Conservation (phyloP, 1,140 invertebrate species). For the Streblospio benedicti region DNA sequence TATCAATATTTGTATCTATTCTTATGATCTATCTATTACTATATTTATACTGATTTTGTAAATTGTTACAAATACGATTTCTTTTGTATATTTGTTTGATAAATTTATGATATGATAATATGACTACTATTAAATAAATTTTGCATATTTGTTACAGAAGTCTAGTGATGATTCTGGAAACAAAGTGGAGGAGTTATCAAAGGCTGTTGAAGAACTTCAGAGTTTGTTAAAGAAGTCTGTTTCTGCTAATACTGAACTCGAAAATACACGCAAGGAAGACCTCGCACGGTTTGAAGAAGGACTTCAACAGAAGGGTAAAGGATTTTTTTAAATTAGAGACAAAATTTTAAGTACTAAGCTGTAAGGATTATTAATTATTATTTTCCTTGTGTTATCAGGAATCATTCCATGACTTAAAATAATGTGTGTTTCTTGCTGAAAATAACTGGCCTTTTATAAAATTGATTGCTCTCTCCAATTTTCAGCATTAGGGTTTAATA, state of each 20-base stretch:
- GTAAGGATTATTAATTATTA: neutral
- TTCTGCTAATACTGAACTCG: neutral
- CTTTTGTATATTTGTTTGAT: neutral
- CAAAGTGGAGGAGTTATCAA: constrained; percentile 67
- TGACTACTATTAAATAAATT: constrained; percentile 9
- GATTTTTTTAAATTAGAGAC: neutral
- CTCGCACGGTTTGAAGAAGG: too few relatives aligned
- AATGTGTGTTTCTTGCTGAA: too few relatives aligned
- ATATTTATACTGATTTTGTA: constrained; percentile 7
- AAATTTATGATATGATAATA: too few relatives aligned
- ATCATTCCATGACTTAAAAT: neutral
- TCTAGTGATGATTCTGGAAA: constrained; percentile 64
- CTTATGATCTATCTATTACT: constrained; percentile 1
- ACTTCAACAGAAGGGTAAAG: neutral
- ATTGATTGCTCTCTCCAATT: too few relatives aligned
- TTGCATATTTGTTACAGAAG: constrained; percentile 28
- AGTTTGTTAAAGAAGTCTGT: constrained; percentile 62
- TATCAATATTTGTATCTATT: neutral
- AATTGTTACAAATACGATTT: neutral
- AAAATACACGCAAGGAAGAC: too few relatives aligned
- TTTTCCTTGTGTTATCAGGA: neutral
- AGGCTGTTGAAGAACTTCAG: constrained; percentile 70
- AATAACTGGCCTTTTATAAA: too few relatives aligned
- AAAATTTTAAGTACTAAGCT: neutral
- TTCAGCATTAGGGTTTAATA: too few relatives aligned